Evolutionary conservation across 2,888 invertebrate species (phyloP).

Genomic region (Sminthurides aquaticus): DNA sequence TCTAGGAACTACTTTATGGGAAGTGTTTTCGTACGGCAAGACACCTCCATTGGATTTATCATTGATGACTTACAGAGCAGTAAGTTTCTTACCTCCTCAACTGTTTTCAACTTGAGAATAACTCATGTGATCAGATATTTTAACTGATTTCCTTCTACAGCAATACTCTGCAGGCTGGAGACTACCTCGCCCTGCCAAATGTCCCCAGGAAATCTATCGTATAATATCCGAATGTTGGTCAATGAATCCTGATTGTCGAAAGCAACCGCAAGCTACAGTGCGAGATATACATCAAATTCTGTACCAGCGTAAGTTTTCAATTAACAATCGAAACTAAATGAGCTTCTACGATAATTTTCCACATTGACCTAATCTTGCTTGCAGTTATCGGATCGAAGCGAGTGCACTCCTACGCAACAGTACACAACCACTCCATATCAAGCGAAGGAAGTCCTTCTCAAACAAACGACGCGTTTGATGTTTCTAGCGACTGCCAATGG

Average conservation of each 20-base stretch:
- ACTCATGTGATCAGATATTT: background rate
- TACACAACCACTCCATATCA: slow-evolving; percentile 46
- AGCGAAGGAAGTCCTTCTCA: slow-evolving; percentile 31
- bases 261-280: slow-evolving; percentile 77
- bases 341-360: no score
- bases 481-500: slow-evolving; percentile 39
- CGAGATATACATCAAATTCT: slow-evolving; percentile 73
- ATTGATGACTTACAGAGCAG: slow-evolving; percentile 47
- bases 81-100: slow-evolving; percentile 42
- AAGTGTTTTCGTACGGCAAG: slow-evolving; percentile 74
- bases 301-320: slow-evolving; percentile 58
- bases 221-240: slow-evolving; percentile 78
- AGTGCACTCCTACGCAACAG: slow-evolving; percentile 55
- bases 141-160: slow-evolving; percentile 48
- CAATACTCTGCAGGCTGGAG: slow-evolving; percentile 63
- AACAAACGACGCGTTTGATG: slow-evolving; percentile 39
- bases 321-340: slow-evolving; percentile 7
- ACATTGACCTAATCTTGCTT: no score
- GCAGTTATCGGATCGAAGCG: slow-evolving; percentile 58
- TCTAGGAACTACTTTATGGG: slow-evolving; percentile 84
- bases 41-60: slow-evolving; percentile 47
- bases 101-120: background rate
- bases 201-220: slow-evolving; percentile 66
- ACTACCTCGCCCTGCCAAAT: slow-evolving; percentile 59
- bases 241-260: slow-evolving; percentile 59